Base-by-base conservation (phyloP, 2,797 vertebrate genomes). In the Xenentodon cancila region DNA sequence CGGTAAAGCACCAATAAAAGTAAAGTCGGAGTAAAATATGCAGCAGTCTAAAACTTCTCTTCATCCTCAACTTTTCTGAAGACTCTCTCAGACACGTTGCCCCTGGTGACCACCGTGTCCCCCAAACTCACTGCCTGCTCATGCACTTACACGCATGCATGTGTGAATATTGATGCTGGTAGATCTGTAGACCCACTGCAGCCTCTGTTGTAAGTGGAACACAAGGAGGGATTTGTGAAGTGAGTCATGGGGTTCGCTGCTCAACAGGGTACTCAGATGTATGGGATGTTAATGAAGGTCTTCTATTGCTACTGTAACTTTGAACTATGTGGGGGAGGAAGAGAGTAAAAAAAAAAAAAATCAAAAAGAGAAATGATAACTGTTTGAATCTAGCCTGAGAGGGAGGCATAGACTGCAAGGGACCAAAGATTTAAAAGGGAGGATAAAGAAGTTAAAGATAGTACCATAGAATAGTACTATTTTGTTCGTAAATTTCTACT, bases 21-120 rank as follows among this genome's bases (percentile, higher is more conserved):
- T 75, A 72, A 79, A 74, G 74, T 69, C 48, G 61, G 67, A 63
- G 73, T 80, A 75, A 88, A 89, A 87, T 88, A 84, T 84, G 82
- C 76, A 87, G 83, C 87, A 64, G 77, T 77, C 70, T 83, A 84
- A 88, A 81, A 84, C 79, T 72, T 80, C 77, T 80, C 79, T 89
- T 90, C 84, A 75, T 89, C 89, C 88, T 92, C 79, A 84, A 86
- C 81, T 84, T 81, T 77, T 85, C 66, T 87, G 89, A 89, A 91
- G 87, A 73, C 85, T 87, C 79, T 77, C 64, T 56, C 54, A 86
- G 76, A 87, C 74, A 77, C 68, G 81, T 73, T 80, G 78, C 70
- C 75, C 85, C 71, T 81, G 80, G 73, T 88, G 87, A 83, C 82
- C 80, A 75, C 79, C 56, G 83, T 80, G 80, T 73, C 71, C 56